phyloP scores from a whole-genome alignment of 2,888 invertebrate genomes.

The Caenorhabditis virilis region DNA sequence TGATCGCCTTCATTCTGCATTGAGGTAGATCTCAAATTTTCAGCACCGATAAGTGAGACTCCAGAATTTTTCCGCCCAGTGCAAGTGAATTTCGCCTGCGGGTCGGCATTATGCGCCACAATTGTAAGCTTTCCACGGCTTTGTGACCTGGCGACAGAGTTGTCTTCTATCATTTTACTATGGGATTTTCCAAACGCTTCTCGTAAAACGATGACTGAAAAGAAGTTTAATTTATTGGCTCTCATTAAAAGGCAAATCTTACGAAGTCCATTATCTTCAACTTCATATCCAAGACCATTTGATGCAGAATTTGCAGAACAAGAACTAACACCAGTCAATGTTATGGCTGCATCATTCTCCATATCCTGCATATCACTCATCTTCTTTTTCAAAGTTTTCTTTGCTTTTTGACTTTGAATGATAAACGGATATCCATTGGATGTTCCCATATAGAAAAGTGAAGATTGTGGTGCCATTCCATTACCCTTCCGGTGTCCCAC shows the following conservation, averaged over 20 bases:
- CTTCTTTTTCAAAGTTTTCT: constrained; percentile 22
- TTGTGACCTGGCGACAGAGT: not conserved
- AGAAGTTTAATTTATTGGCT: not conserved
- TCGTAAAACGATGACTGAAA: constrained; percentile 13
- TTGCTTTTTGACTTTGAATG: constrained; percentile 33
- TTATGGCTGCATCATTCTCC: not conserved
- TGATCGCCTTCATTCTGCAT: constrained; percentile 10
- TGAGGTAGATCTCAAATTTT: constrained; percentile 27
- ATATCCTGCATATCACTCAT: constrained; percentile 11
- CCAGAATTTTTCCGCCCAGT: not conserved
- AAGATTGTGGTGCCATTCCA: constrained; percentile 17
- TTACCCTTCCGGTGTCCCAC: constrained; percentile 17
- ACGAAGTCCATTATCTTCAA: constrained; percentile 23
- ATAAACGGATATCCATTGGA: constrained; percentile 27
- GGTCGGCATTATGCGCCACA: constrained; percentile 12
- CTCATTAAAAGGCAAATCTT: not conserved
- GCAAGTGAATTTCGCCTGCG: constrained; percentile 6
- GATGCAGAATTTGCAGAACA: constrained; percentile 17
- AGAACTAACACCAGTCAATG: constrained; percentile 5
- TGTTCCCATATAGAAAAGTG: constrained; percentile 31
- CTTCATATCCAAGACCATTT: constrained; percentile 14
- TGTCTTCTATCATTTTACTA: constrained; percentile 29
- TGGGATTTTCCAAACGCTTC: constrained; percentile 18
- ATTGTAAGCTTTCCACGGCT: constrained; percentile 13
- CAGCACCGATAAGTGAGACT: constrained; percentile 8